A percentile compares a stretch with the other conserved stretches of the same genome.
These are phyloP conservation scores for Lycocerus yunnanus DNA, from an alignment of 2,888 invertebrate species.

Conservation along the genomic window DNA sequence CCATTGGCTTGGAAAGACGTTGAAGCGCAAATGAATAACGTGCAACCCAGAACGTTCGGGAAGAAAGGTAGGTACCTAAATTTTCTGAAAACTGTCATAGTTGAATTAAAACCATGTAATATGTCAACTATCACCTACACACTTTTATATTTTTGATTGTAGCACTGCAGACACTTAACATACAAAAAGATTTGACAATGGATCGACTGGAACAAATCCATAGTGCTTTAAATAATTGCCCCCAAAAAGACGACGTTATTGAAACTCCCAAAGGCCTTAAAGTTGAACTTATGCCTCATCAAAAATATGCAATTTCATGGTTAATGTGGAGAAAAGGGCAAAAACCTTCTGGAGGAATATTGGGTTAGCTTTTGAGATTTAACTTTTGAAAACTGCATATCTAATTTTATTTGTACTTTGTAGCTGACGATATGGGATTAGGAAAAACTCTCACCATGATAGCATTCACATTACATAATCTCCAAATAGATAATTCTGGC, in stretches of 20 bases:
- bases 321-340: conserved; percentile 88
- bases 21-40: no score
- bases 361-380: conserved; percentile 60
- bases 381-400: no score
- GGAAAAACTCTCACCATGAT: conserved; percentile 86
- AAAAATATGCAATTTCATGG: conserved; percentile 87
- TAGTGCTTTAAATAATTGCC: conserved; percentile 69
- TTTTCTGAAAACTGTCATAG: no score
- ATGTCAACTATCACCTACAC: no score
- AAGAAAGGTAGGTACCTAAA: no score
- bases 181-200: conserved; percentile 70
- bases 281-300: conserved; percentile 78
- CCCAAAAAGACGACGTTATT: conserved; percentile 64
- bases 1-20: no score
- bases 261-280: conserved; percentile 67
- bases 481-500: conserved; percentile 54
- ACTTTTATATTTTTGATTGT: no score
- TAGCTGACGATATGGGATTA: conserved; percentile 81
- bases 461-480: conserved; percentile 67
- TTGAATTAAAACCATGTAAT: no score
- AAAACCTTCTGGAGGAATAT: conserved; percentile 83
- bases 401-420: conserved; percentile 22
- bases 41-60: no score
- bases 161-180: conserved; percentile 71
- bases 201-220: conserved; percentile 75